These are phyloP conservation scores for Nomada fabriciana DNA, from an alignment of 2,888 invertebrate species.

Conservation along the genomic window DNA sequence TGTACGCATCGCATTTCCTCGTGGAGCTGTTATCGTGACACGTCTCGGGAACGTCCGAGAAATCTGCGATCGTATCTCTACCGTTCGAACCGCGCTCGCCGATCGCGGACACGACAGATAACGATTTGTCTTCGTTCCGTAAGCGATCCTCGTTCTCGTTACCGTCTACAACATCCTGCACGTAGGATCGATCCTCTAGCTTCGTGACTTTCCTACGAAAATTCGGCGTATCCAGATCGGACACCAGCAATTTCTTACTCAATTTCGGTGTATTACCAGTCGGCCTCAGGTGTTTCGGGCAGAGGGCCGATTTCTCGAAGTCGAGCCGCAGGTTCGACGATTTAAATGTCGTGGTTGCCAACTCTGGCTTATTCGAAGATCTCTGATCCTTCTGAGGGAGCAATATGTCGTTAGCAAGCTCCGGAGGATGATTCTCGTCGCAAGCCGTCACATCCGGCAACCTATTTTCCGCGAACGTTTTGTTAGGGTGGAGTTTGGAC, in stretches of 20 bases:
- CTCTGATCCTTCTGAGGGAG: constrained; percentile 4
- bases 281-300: constrained; percentile 69
- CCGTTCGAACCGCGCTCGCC: constrained; percentile 10
- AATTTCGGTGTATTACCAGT: constrained; percentile 81
- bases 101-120: background rate
- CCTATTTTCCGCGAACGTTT: constrained; percentile 34
- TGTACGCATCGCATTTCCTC: constrained; percentile 26
- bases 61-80: constrained; percentile 17
- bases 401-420: constrained; percentile 19
- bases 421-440: constrained; percentile 73
- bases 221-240: constrained; percentile 75
- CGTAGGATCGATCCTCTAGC: constrained; percentile 31
- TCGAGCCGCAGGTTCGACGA: constrained; percentile 65
- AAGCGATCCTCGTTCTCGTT: constrained; percentile 25
- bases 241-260: constrained; percentile 77
- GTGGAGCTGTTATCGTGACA: constrained; percentile 12
- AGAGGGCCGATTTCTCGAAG: constrained; percentile 71
- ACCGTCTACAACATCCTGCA: constrained; percentile 26
- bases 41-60: constrained; percentile 19
- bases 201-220: constrained; percentile 59
- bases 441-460: constrained; percentile 48
- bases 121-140: constrained; percentile 12
- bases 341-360: background rate
- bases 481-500: constrained; percentile 33
- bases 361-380: constrained; percentile 8